Percentiles rank a stretch among this genome's conserved stretches.
These are phyloP conservation scores for Neopipo cinnamomea DNA, from an alignment of 2,113 vertebrate species.

Conservation along the genomic window DNA sequence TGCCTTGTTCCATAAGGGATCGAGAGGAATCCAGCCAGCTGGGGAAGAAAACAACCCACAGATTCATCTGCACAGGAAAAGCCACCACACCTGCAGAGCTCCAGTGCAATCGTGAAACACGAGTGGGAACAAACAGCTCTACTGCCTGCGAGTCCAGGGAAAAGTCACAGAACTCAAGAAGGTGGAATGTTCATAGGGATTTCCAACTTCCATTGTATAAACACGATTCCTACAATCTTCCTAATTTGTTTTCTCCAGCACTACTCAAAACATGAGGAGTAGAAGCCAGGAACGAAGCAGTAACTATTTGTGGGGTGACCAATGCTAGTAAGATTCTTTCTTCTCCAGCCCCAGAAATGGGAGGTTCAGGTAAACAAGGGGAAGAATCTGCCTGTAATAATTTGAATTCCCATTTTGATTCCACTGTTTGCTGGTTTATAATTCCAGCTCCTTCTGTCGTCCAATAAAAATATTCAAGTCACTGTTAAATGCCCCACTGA, in stretches of 20 bases:
- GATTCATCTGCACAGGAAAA: neutral
- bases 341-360: neutral
- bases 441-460: neutral
- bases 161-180: neutral
- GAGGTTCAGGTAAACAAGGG: neutral
- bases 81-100: neutral
- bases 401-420: neutral
- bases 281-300: neutral
- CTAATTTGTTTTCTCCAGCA: neutral
- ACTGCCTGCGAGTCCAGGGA: neutral
- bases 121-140: neutral
- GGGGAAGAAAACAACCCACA: constrained; percentile 47
- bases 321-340: neutral
- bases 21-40: constrained; percentile 97
- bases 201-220: neutral
- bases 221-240: neutral
- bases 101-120: neutral
- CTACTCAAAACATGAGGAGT: neutral
- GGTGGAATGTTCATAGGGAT: neutral
- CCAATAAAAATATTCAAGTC: neutral
- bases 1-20: constrained; percentile 94
- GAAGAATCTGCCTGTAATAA: neutral
- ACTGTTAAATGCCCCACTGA: neutral
- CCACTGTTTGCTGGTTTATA: neutral
- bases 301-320: neutral